These are phyloP conservation scores for Colius striatus DNA, from an alignment of 2,113 vertebrate species.

Conservation along the genomic window DNA sequence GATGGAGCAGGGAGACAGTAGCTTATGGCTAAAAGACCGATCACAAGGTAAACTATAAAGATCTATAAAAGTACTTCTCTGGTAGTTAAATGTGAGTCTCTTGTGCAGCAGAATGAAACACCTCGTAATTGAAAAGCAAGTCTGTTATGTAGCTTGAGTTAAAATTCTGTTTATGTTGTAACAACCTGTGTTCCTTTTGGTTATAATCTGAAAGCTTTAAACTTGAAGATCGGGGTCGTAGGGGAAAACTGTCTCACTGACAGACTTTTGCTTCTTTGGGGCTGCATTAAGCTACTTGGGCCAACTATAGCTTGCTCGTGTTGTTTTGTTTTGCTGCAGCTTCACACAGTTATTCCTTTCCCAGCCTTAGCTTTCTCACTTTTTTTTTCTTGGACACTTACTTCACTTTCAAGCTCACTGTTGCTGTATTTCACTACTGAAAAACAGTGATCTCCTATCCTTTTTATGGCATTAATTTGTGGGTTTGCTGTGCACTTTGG, in stretches of 20 bases:
- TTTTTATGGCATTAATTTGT: neutral
- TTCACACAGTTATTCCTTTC: neutral
- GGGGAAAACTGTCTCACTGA: neutral
- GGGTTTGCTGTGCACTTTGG: neutral
- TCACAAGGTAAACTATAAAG: neutral
- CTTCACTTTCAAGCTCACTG: neutral
- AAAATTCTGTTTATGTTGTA: neutral
- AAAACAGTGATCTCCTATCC: neutral
- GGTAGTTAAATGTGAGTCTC: neutral
- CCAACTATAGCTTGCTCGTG: neutral
- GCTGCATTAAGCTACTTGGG: neutral
- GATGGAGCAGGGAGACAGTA: neutral
- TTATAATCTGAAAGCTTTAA: neutral
- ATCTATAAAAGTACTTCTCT: neutral
- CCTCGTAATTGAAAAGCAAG: neutral
- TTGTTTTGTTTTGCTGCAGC: neutral
- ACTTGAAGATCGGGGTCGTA: neutral
- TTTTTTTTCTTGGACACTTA: neutral
- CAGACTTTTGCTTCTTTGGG: neutral
- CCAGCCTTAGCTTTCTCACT: neutral
- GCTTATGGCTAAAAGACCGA: neutral
- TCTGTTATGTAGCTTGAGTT: neutral
- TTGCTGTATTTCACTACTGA: neutral
- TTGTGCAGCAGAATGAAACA: neutral
- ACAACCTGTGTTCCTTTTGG: neutral